Evolutionary conservation across 2,113 vertebrate species (phyloP).

Genomic region (Ailurus styani): DNA sequence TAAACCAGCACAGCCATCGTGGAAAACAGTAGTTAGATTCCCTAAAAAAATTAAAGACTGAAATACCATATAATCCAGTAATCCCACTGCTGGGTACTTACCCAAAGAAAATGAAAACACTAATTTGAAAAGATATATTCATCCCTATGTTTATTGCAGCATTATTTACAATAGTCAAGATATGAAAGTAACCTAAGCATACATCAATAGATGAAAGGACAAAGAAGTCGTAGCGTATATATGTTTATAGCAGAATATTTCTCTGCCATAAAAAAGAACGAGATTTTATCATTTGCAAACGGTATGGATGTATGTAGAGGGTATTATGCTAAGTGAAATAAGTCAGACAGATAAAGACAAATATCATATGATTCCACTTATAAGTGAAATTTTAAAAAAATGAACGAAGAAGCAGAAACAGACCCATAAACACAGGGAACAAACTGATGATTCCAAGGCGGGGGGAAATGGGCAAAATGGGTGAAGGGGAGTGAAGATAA

Average conservation of each 20-base stretch:
- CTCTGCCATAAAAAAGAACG: not conserved
- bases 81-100: not conserved
- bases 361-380: not conserved
- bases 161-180: not conserved
- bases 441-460: not conserved
- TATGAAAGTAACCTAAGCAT: not conserved
- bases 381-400: not conserved
- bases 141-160: not conserved
- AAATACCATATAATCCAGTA: not conserved
- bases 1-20: not conserved
- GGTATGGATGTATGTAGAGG: not conserved
- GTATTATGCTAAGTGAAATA: not conserved
- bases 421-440: not conserved
- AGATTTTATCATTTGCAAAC: not conserved
- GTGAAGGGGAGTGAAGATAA: not conserved
- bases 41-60: not conserved
- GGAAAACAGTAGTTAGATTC: not conserved
- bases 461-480: not conserved
- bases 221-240: not conserved
- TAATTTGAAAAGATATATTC: not conserved
- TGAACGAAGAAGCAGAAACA: not conserved
- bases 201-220: not conserved
- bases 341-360: not conserved
- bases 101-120: not conserved
- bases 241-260: not conserved